Conservation (phyloP, 1,140 invertebrate genomes). For the Zaprionus ghesquierei region DNA sequence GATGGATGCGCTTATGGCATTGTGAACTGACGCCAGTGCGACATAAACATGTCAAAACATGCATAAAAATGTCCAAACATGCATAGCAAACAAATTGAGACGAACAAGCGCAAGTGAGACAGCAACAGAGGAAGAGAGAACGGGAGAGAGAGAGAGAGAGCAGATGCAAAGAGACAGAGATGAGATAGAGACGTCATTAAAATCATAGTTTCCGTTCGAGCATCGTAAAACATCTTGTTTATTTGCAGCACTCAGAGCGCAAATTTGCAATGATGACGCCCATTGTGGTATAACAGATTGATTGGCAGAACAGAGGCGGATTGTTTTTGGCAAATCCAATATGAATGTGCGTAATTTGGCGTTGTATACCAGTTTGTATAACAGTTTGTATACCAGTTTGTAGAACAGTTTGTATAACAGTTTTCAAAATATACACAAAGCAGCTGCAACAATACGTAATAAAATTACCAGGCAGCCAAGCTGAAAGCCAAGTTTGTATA, state of each 20-base stretch:
- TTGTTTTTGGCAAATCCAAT: neutral
- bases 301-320: neutral
- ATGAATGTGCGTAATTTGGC: neutral
- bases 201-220: slow-evolving; percentile 17
- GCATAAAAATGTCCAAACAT: slow-evolving; percentile 57
- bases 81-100: slow-evolving; percentile 22
- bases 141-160: neutral
- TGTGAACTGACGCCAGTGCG: slow-evolving; percentile 64
- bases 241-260: neutral
- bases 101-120: neutral
- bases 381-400: slow-evolving; percentile 4
- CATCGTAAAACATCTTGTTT: slow-evolving; percentile 20
- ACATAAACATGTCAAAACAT: slow-evolving; percentile 75
- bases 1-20: slow-evolving; percentile 58
- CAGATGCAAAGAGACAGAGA: neutral
- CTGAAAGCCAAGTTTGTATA: no score
- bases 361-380: slow-evolving; percentile 1
- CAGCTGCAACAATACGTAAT: no score
- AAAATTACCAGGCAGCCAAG: no score
- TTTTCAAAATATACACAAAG: neutral
- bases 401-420: neutral
- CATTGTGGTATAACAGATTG: neutral
- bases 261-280: neutral
- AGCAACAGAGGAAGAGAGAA: neutral
- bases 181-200: slow-evolving; percentile 6